A percentile compares a stretch with the other conserved stretches of the same genome.
Evolutionary conservation across 2,888 invertebrate species (phyloP).

Genomic region (Drosophila kanekoi): DNA sequence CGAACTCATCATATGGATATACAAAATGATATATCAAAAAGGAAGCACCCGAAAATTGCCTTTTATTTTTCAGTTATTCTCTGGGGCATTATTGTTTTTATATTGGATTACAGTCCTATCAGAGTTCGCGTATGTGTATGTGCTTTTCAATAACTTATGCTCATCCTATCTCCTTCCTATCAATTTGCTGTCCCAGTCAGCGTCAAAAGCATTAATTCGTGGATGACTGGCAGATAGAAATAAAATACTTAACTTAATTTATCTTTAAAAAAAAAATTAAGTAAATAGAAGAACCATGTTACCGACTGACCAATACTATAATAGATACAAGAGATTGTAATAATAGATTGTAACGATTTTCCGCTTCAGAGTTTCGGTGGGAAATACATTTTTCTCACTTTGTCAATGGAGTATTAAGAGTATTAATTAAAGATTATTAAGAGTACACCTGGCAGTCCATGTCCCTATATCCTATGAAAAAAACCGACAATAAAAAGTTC

Average conservation of each 20-base stretch:
- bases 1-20: neutral
- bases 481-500: neutral
- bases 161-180: neutral
- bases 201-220: constrained; percentile 19
- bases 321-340: too few species aligned
- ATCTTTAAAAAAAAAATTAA: constrained; percentile 13
- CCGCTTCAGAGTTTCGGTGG: too few species aligned
- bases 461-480: neutral
- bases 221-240: constrained; percentile 11
- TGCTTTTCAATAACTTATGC: constrained; percentile 11
- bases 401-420: too few species aligned
- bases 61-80: constrained; percentile 52
- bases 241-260: constrained; percentile 50
- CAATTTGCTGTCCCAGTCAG: neutral
- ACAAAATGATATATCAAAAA: constrained; percentile 7
- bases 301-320: neutral
- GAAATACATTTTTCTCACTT: too few species aligned
- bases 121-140: constrained; percentile 17
- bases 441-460: too few species aligned
- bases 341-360: too few species aligned
- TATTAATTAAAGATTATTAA: too few species aligned
- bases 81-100: constrained; percentile 50
- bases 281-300: constrained; percentile 9
- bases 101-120: constrained; percentile 30
- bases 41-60: constrained; percentile 14